Base-by-base conservation (phyloP, 2,888 invertebrate species). In the Philopedon plagiatum region DNA sequence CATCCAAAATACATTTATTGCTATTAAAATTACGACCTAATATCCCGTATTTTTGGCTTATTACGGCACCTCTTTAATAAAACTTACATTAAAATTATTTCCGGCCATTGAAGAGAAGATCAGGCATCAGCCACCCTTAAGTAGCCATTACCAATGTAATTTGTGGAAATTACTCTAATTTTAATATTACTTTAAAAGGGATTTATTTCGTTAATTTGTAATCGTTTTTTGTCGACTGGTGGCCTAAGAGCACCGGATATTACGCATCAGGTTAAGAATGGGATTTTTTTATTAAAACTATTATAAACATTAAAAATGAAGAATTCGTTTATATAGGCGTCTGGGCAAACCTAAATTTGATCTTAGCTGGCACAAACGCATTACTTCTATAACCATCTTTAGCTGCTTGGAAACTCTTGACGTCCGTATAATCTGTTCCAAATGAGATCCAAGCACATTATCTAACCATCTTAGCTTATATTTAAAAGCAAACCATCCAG, bases 41-140 rank as follows among this genome's bases (percentile, higher is more conserved):
- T 57, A 56, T 44, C 29, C 61, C 32, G 26, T 68, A 68, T 44
- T 68, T 61, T 60, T 51, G 51, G 21, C 70, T 56, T 32, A 58
- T 70, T 70, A 64, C 32, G 37, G 63, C 63, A 70, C 70, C 57
- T 70, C 63, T 70, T 70, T 70, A 64, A 70, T 70, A 70, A 70
- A 70, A 70, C 70, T 70, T 29, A 70, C 70, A 70, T 70, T 64
- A 70, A 64, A 56, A 70, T 64, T 70, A 49, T 70, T 64, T 70
- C 70, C 70, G 70, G 70, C 63, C 62, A 60, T 29, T 69, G 62
- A 46, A 41, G 60, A 44, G 19, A 19, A 32, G 29, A 62, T 62
- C 49, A 8, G 62, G 32, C 19, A 65, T 18, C 44, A 4, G 23
- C 39, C 54, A 62, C 68, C 68, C 68, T 44, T 44, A 29, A 56